phyloP scores from a whole-genome alignment of 2,113 vertebrate genomes.

The Rhea americana region DNA sequence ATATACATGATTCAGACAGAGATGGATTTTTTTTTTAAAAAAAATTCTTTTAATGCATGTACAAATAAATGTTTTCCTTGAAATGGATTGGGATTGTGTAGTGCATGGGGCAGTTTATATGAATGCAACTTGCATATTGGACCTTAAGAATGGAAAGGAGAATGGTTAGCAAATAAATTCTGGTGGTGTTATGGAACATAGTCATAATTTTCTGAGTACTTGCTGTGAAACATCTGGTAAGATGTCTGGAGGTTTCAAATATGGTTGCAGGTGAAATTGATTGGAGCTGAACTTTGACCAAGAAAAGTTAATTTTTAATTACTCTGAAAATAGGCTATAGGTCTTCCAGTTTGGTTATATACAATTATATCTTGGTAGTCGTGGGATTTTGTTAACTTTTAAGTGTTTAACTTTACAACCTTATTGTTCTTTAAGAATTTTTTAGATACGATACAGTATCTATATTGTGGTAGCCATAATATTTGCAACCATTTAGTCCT shows the following conservation, averaged over 20 bases:
- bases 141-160: not conserved
- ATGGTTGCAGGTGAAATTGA: not conserved
- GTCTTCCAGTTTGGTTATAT: not conserved
- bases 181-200: not conserved
- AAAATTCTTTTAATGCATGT: not conserved
- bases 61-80: not conserved
- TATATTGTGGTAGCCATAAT: not conserved
- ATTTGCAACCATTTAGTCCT: not conserved
- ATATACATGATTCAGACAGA: not conserved
- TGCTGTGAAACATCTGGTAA: not conserved
- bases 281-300: not conserved
- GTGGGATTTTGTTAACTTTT: not conserved
- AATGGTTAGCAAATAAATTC: not conserved
- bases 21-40: not conserved
- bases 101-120: not conserved
- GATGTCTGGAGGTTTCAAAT: not conserved
- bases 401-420: not conserved
- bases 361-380: not conserved
- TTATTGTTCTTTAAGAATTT: not conserved
- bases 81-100: not conserved
- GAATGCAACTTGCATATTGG: not conserved
- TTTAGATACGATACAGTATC: not conserved
- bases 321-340: not conserved
- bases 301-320: not conserved
- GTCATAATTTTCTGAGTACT: not conserved